These are phyloP conservation scores for Eubasilissa splendida DNA, from an alignment of 2,888 invertebrate species.

Conservation along the genomic window DNA sequence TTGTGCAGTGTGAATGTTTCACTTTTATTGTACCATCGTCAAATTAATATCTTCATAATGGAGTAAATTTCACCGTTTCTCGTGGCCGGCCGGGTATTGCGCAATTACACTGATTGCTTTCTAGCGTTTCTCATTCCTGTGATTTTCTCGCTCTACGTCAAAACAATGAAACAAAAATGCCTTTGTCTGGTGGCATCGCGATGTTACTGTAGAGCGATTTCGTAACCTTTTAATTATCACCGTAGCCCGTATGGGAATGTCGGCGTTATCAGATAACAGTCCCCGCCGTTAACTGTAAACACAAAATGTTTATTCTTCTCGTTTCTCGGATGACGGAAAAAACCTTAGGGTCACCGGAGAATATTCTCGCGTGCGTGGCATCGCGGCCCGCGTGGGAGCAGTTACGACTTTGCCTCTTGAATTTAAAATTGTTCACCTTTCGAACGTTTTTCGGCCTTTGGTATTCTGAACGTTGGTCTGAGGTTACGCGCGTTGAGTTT, in stretches of 20 bases:
- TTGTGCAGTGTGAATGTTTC: not conserved
- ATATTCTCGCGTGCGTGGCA: not conserved
- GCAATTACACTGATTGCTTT: slow-evolving; percentile 29
- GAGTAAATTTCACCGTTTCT: slow-evolving; percentile 22
- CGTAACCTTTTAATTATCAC: slow-evolving; percentile 38
- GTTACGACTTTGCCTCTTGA: slow-evolving; percentile 19
- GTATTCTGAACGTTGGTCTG: slow-evolving; percentile 12
- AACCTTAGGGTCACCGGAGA: slow-evolving; percentile 17
- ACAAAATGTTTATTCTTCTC: slow-evolving; percentile 35
- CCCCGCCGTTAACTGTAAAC: slow-evolving; percentile 32
- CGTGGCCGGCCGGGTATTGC: slow-evolving; percentile 14
- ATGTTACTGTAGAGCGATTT: slow-evolving; percentile 13
- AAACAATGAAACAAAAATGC: slow-evolving; percentile 16
- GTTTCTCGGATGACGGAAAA: slow-evolving; percentile 22
- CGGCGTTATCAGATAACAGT: slow-evolving; percentile 29
- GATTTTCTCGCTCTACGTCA: slow-evolving; percentile 27
- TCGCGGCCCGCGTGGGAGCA: slow-evolving; percentile 17
- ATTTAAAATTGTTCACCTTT: slow-evolving; percentile 17
- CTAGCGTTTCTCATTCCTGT: slow-evolving; percentile 10
- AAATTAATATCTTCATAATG: slow-evolving; percentile 18
- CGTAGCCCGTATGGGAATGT: slow-evolving; percentile 30
- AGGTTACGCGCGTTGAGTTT: slow-evolving; percentile 2
- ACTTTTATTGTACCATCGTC: not conserved
- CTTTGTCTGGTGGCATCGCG: slow-evolving; percentile 33
- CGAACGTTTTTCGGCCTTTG: slow-evolving; percentile 1